Evolutionary conservation across 2,797 vertebrate species (phyloP).

Genomic region (Tangara arthus): DNA sequence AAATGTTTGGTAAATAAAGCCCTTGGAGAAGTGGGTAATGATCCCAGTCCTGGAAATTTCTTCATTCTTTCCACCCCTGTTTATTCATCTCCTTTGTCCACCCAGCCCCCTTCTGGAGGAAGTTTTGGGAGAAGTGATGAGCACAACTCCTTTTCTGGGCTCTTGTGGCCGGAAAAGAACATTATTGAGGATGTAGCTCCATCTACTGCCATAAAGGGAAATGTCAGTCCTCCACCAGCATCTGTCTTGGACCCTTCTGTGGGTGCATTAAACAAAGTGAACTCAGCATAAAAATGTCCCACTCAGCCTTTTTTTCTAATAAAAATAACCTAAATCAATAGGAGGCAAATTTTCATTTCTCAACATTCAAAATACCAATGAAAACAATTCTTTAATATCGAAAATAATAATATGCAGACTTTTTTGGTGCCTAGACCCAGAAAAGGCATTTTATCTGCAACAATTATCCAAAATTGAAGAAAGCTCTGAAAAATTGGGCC

Average conservation of each 20-base stretch:
- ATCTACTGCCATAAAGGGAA: background rate
- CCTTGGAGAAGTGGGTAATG: background rate
- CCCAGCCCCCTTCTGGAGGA: background rate
- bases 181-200: conserved; percentile 34
- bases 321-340: background rate
- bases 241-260: background rate
- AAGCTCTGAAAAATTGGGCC: background rate
- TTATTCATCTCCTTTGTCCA: background rate
- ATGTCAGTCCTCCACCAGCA: background rate
- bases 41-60: background rate
- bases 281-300: background rate
- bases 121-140: background rate
- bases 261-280: background rate
- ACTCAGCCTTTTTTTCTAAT: fast-evolving
- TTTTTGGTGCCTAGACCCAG: background rate
- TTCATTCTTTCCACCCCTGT: background rate
- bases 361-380: background rate
- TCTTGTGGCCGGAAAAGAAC: fast-evolving
- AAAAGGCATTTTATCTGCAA: background rate
- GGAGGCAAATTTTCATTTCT: fast-evolving
- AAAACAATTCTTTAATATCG: fast-evolving
- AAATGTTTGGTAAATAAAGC: background rate
- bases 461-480: background rate
- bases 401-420: fast-evolving
- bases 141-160: too few species aligned